These are phyloP conservation scores for Pomphorhynchus laevis DNA, from an alignment of 1,140 invertebrate species.

Conservation along the genomic window DNA sequence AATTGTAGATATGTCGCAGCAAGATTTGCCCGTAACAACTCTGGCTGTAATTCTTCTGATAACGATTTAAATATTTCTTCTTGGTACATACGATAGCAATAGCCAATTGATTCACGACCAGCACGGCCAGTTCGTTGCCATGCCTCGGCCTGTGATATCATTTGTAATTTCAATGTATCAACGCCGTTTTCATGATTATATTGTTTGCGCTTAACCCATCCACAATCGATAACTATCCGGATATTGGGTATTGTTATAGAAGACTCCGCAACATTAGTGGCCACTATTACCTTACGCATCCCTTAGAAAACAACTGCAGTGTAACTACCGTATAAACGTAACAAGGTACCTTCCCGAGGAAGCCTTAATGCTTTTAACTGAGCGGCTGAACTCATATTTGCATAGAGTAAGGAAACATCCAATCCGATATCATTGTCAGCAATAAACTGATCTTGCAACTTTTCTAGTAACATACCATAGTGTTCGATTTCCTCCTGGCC, in stretches of 20 bases:
- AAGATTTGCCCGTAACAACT: slow-evolving; percentile 41
- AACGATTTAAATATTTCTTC: slow-evolving; percentile 31
- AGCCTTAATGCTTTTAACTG: slow-evolving; percentile 7
- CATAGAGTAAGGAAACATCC: slow-evolving; percentile 8
- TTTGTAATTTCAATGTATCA: slow-evolving; percentile 40
- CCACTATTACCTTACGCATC: slow-evolving; percentile 7
- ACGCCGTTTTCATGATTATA: slow-evolving; percentile 43
- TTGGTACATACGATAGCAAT: slow-evolving; percentile 46
- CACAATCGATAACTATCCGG: slow-evolving; percentile 62
- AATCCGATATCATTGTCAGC: too few relatives aligned
- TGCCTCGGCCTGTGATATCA: slow-evolving; percentile 54
- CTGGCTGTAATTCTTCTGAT: slow-evolving; percentile 34
- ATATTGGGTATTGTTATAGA: slow-evolving; percentile 58
- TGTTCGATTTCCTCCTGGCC: slow-evolving; percentile 85
- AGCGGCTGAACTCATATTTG: slow-evolving; percentile 2
- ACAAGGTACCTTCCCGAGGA: background rate
- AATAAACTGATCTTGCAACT: background rate
- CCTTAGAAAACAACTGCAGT: background rate
- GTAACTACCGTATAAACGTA: background rate
- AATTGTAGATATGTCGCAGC: slow-evolving; percentile 39
- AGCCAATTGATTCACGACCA: slow-evolving; percentile 41
- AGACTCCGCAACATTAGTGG: slow-evolving; percentile 14
- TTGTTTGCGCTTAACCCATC: slow-evolving; percentile 46
- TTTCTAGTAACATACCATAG: slow-evolving; percentile 2
- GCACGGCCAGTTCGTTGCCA: slow-evolving; percentile 58